Base-by-base conservation (phyloP, 1,140 invertebrate species). In the Aphidius gifuensis region DNA sequence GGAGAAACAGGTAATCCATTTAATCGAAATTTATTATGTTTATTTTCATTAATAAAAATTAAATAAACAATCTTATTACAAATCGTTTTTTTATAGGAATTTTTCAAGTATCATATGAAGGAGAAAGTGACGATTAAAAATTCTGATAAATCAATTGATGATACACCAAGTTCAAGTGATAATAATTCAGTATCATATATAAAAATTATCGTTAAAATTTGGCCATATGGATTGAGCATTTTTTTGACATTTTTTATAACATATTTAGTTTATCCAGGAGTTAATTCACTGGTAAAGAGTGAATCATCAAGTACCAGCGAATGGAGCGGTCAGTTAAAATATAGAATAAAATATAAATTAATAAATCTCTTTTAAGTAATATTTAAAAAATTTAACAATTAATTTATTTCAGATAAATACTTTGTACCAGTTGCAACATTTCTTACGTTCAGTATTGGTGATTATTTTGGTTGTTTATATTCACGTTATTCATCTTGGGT, bases 341-440 rank as follows among this genome's bases (percentile, higher is more conserved):
- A n/a, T n/a, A n/a, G n/a, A n/a, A n/a, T n/a, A n/a, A n/a, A n/a
- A n/a, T 32, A 32, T 32, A 32, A 32, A 1, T 1, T 32, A 32
- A 2, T 3, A 32, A 32, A 32, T 32, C 1, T 3, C 2, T 32
- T 32, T 2, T 32, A 3, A 32, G 23, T 32, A 3, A 32, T 32
- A 4, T 32, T 32, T 32, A n/a, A 3, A 32, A 32, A 32, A 32
- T 32, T 32, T 3, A 32, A 32, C 4, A 4, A 32, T 32, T 32
- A 32, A 32, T 69, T 68, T 74, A 68, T 87, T 86, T 68, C 77
- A 93, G 92, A 92, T 78, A 84, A 90, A 61, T 94, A 90, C 74
- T 98, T 95, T 80, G 86, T 93, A 65, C 93, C 94, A 6, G 92
- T 97, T 8, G 87, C 93, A 0, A 92, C 93, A 57, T 98, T 96